A percentile compares a stretch with the other conserved stretches of the same genome.
phyloP scores from a whole-genome alignment of 2,797 vertebrate species.

The Eidolon dupreanum region DNA sequence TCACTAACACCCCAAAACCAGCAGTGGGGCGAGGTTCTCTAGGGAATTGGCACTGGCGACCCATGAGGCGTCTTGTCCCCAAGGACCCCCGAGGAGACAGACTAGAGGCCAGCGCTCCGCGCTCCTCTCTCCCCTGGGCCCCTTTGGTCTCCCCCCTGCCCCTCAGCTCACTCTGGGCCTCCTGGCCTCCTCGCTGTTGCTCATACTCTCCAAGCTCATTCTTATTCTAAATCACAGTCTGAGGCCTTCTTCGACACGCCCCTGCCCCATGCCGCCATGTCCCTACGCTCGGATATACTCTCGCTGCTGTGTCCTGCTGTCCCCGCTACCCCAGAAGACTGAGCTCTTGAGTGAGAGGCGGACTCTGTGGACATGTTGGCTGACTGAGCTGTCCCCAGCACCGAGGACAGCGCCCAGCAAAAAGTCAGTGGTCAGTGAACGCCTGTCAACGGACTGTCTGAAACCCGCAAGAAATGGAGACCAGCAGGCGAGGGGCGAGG shows the following conservation, averaged over 20 bases:
- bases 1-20: neutral
- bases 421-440: neutral
- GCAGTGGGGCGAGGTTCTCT: neutral
- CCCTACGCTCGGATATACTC: neutral
- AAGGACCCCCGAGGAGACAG: neutral
- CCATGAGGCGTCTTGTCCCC: neutral
- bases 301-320: neutral
- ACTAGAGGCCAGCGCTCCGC: too few relatives aligned
- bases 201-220: neutral
- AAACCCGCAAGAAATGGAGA: neutral
- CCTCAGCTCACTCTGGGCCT: neutral
- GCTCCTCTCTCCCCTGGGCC: neutral
- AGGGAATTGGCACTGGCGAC: neutral
- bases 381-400: rapidly evolving
- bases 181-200: neutral
- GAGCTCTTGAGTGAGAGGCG: neutral
- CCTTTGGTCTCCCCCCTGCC: neutral
- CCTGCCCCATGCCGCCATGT: neutral
- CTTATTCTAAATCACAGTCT: neutral
- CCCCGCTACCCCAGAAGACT: neutral
- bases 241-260: neutral
- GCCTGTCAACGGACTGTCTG: neutral
- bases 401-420: neutral
- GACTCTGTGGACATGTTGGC: neutral
- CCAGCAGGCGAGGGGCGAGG: too few relatives aligned